Evolutionary conservation across 2,113 vertebrate species (phyloP).

Genomic region (Tyto alba): DNA sequence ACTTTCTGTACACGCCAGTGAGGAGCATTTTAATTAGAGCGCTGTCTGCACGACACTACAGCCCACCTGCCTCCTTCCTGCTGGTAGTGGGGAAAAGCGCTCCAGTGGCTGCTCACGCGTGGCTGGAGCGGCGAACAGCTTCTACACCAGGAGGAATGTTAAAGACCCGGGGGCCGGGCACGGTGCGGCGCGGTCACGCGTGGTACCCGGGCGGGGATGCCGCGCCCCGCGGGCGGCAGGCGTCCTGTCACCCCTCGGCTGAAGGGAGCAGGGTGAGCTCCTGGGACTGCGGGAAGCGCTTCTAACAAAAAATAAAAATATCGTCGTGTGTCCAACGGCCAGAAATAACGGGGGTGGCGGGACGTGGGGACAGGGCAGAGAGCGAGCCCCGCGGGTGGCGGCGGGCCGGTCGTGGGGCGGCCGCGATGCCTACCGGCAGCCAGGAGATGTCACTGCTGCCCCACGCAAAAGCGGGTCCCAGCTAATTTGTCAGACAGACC

Average conservation of each 20-base stretch:
- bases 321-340: fast-evolving
- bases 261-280: neutral
- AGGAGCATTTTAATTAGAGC: conserved; percentile 25
- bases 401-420: neutral
- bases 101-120: neutral
- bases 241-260: neutral
- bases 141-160: neutral
- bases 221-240: too few species aligned
- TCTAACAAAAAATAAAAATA: fast-evolving
- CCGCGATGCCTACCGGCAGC: neutral
- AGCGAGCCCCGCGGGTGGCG: fast-evolving
- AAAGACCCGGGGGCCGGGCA: fast-evolving
- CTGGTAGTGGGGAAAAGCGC: neutral
- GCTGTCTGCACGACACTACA: neutral
- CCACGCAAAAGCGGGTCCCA: fast-evolving
- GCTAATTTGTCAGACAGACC: neutral
- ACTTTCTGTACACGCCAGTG: neutral
- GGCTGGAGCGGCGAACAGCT: neutral
- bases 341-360: too few species aligned
- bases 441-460: conserved; percentile 15
- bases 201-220: neutral
- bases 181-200: neutral
- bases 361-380: neutral
- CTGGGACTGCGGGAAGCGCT: neutral
- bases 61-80: neutral